These are phyloP conservation scores for Grammomys surdaster DNA, from an alignment of 2,113 vertebrate genomes.

Conservation along the genomic window DNA sequence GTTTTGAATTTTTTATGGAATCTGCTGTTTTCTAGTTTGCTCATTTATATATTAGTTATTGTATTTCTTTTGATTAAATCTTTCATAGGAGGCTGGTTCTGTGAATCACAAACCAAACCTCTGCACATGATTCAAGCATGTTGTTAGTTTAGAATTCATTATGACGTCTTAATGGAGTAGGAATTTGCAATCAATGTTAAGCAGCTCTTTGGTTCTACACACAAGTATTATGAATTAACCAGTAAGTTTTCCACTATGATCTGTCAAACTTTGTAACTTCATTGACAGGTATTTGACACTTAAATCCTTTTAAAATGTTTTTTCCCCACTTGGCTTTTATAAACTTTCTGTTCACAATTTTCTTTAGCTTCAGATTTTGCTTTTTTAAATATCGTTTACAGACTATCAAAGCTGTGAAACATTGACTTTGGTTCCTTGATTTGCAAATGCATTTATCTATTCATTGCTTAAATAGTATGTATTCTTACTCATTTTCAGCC, in stretches of 20 bases:
- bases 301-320: background rate
- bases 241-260: fast-evolving
- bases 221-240: background rate
- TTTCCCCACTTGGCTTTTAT: background rate
- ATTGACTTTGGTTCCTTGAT: background rate
- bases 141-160: background rate
- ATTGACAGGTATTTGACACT: background rate
- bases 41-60: background rate
- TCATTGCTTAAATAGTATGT: background rate
- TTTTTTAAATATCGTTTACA: background rate
- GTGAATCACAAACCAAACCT: background rate
- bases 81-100: background rate
- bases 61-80: background rate
- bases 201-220: background rate
- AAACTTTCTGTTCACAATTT: background rate
- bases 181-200: background rate
- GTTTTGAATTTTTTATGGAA: background rate
- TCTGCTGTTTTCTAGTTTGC: background rate
- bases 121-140: background rate
- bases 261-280: background rate
- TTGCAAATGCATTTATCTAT: background rate
- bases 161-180: background rate
- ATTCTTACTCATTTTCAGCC: background rate
- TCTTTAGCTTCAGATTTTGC: background rate
- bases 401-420: background rate